Percentiles rank a stretch among this genome's conserved stretches.
phyloP scores from a whole-genome alignment of 92 coral and sea anemone species.

The Porites rus region DNA sequence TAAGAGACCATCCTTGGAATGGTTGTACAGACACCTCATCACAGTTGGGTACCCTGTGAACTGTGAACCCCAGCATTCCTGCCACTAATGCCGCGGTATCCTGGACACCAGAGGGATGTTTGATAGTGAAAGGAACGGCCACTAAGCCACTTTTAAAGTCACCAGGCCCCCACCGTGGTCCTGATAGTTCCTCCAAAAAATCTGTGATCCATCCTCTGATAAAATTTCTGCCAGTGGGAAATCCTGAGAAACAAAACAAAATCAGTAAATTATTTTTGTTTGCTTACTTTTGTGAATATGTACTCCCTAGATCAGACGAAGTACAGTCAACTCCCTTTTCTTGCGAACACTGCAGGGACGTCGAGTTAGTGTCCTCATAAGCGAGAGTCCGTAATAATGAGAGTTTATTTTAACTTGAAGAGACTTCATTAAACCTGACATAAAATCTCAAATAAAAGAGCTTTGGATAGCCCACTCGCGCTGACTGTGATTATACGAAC shows the following conservation, averaged over 20 bases:
- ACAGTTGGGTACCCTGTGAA: slow-evolving; percentile 20
- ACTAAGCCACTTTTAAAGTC: slow-evolving; percentile 50
- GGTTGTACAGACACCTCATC: slow-evolving; percentile 62
- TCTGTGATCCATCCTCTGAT: slow-evolving; percentile 51
- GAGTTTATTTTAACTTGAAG: too few species aligned
- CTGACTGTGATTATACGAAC: too few species aligned
- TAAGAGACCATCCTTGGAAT: slow-evolving; percentile 77
- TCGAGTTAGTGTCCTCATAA: too few species aligned
- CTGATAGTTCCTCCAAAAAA: slow-evolving; percentile 38
- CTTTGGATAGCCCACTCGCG: too few species aligned
- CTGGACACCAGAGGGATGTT: slow-evolving; percentile 25
- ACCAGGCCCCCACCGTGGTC: background rate
- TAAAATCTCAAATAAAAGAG: too few species aligned
- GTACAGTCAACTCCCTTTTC: background rate
- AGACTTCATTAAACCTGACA: too few species aligned
- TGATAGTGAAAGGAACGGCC: slow-evolving; percentile 51
- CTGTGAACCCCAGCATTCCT: slow-evolving; percentile 59
- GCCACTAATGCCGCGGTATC: slow-evolving; percentile 68
- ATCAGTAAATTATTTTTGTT: background rate
- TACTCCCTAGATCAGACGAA: background rate
- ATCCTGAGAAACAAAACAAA: background rate
- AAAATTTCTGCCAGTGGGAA: too few species aligned
- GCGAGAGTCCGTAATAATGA: too few species aligned
- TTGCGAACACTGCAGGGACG: too few species aligned
- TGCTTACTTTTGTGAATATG: background rate